phyloP scores from a whole-genome alignment of 2,113 vertebrate species.

The Clinocottus analis region DNA sequence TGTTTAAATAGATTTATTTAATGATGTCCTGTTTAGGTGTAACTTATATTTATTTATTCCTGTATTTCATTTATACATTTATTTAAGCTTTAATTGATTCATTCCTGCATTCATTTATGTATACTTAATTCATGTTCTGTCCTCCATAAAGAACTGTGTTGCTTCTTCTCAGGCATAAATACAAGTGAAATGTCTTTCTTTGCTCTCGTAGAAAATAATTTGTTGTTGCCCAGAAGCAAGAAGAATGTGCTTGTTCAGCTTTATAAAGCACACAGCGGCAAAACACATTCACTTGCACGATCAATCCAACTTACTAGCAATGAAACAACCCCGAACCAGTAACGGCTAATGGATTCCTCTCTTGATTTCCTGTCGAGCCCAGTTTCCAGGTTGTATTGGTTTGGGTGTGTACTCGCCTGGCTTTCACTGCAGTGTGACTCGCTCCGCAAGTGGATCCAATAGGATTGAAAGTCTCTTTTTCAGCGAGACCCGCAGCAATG shows the following conservation, averaged over 20 bases:
- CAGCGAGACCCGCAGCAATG: neutral
- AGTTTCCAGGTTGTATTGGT: conserved; percentile 31
- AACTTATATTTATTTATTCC: too few relatives aligned
- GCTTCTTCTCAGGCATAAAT: conserved; percentile 12
- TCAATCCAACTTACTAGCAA: conserved; percentile 35
- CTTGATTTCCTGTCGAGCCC: conserved; percentile 45
- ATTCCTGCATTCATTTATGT: too few relatives aligned
- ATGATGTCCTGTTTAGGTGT: too few relatives aligned
- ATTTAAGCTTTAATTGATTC: too few relatives aligned
- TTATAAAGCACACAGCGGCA: conserved; percentile 24
- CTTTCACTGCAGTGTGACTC: conserved; percentile 6
- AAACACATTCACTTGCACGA: conserved; percentile 31
- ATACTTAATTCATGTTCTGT: too few relatives aligned
- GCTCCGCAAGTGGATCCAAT: conserved; percentile 18
- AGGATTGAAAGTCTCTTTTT: conserved; percentile 50
- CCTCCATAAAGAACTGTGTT: too few relatives aligned
- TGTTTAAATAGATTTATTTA: too few relatives aligned
- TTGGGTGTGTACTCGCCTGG: conserved; percentile 14
- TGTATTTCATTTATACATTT: too few relatives aligned
- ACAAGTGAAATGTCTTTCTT: conserved; percentile 5
- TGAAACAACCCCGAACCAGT: conserved; percentile 25
- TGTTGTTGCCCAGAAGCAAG: neutral
- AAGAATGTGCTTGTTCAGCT: conserved; percentile 9
- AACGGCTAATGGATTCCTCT: conserved; percentile 41
- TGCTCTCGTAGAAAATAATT: neutral